A percentile compares a stretch with the other conserved stretches of the same genome.
phyloP scores from a whole-genome alignment of 2,113 vertebrate genomes.

The Chroicocephalus ridibundus region DNA sequence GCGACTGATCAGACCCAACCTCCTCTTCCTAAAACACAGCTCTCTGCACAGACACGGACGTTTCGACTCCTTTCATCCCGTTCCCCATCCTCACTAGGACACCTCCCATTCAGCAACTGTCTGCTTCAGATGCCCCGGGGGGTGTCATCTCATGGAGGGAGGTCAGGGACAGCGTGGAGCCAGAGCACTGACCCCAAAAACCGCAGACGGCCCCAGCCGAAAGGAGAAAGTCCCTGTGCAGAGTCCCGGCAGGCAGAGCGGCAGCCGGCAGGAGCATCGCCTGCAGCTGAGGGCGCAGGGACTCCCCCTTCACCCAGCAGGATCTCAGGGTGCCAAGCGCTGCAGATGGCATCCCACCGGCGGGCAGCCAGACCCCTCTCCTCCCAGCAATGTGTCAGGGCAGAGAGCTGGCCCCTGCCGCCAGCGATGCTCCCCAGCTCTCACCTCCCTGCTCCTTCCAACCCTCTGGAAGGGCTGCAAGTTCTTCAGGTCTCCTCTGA shows the following conservation, averaged over 20 bases:
- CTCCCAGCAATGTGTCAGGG: rapidly evolving
- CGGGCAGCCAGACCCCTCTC: not conserved
- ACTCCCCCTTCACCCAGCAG: not conserved
- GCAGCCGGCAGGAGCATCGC: not conserved
- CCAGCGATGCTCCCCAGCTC: not conserved
- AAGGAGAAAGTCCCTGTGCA: not conserved
- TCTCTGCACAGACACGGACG: not conserved
- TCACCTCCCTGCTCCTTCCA: not conserved
- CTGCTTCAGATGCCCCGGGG: not conserved
- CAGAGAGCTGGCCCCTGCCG: rapidly evolving
- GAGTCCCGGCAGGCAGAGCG: not conserved
- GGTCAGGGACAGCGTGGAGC: not conserved
- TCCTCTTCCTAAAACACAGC: not conserved
- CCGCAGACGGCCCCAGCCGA: not conserved
- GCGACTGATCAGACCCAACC: rapidly evolving
- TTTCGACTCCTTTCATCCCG: not conserved
- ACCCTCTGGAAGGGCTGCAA: not conserved
- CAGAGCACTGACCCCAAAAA: not conserved
- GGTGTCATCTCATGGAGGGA: not conserved
- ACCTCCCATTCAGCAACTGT: not conserved
- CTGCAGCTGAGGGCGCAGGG: not conserved
- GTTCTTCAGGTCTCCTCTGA: not conserved
- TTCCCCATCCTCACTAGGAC: not conserved
- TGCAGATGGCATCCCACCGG: not conserved
- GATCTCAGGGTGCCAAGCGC: rapidly evolving